Evolutionary conservation across 2,797 vertebrate genomes (phyloP).

Genomic region (Cephalopachus bancanus): DNA sequence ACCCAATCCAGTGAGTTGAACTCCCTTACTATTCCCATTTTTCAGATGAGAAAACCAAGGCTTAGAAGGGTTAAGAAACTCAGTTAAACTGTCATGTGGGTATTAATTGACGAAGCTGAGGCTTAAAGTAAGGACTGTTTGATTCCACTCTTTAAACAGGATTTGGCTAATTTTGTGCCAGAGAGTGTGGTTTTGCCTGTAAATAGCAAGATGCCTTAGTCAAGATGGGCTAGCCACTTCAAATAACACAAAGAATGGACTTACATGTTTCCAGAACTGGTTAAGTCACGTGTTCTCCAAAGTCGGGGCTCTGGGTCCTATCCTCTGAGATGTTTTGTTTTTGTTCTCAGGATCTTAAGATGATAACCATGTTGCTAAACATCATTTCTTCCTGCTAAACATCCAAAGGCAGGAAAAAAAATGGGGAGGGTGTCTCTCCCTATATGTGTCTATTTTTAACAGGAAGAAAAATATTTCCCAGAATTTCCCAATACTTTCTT

Average conservation of each 20-base stretch:
- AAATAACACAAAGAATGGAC: not conserved
- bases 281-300: not conserved
- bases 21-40: not conserved
- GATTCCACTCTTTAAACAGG: not conserved
- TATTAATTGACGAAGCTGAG: not conserved
- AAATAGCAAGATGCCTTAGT: conserved; percentile 20
- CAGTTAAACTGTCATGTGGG: not conserved
- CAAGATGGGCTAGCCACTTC: not conserved
- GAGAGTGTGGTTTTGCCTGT: not conserved
- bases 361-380: not conserved
- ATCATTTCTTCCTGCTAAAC: not conserved
- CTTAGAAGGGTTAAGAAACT: not conserved
- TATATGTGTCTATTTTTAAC: not conserved
- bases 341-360: conserved; percentile 17
- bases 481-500: not conserved
- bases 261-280: not conserved
- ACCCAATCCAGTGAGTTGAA: not conserved
- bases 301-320: not conserved
- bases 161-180: not conserved
- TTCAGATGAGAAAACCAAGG: conserved; percentile 32
- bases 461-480: not conserved
- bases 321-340: conserved; percentile 18
- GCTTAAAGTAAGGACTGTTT: conserved; percentile 10
- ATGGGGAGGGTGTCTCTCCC: not conserved
- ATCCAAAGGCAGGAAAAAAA: conserved; percentile 25